phyloP scores from a whole-genome alignment of 2,888 invertebrate genomes.

The Ectobius pallidus region DNA sequence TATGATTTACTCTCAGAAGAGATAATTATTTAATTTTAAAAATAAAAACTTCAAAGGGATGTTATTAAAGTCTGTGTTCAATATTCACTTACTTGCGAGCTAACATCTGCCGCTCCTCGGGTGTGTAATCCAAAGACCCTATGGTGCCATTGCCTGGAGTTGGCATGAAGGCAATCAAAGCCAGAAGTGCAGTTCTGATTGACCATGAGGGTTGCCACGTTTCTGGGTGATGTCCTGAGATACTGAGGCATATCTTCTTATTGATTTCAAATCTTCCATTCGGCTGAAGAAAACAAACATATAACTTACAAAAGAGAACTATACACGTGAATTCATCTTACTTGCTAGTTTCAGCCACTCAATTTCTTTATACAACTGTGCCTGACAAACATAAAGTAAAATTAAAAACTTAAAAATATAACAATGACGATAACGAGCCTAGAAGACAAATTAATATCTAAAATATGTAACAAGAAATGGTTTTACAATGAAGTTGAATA shows the following conservation, averaged over 20 bases:
- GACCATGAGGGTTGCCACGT: slow-evolving; percentile 98
- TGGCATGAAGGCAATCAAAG: slow-evolving; percentile 94
- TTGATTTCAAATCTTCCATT: slow-evolving; percentile 93
- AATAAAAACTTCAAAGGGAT: too few species aligned
- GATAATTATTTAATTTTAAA: too few species aligned
- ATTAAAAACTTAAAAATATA: too few species aligned
- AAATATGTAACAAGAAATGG: too few species aligned
- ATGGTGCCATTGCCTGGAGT: slow-evolving; percentile 88
- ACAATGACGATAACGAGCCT: too few species aligned
- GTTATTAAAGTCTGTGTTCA: too few species aligned
- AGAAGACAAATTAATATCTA: too few species aligned
- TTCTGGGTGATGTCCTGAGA: slow-evolving; percentile 96
- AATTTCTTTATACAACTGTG: too few species aligned
- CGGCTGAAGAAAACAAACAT: slow-evolving; percentile 65
- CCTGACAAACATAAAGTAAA: too few species aligned
- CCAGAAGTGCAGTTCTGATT: slow-evolving; percentile 88
- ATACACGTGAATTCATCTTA: not conserved
- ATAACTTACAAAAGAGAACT: not conserved
- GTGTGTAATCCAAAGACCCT: slow-evolving; percentile 86
- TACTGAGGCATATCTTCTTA: slow-evolving; percentile 94
- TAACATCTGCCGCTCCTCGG: slow-evolving; percentile 80
- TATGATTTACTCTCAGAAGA: too few species aligned
- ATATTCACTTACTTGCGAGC: slow-evolving; percentile 78
- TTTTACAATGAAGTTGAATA: too few species aligned
- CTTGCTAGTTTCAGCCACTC: too few species aligned